phyloP scores from a whole-genome alignment of 1,140 invertebrate species.

The Platorchestia sp. region DNA sequence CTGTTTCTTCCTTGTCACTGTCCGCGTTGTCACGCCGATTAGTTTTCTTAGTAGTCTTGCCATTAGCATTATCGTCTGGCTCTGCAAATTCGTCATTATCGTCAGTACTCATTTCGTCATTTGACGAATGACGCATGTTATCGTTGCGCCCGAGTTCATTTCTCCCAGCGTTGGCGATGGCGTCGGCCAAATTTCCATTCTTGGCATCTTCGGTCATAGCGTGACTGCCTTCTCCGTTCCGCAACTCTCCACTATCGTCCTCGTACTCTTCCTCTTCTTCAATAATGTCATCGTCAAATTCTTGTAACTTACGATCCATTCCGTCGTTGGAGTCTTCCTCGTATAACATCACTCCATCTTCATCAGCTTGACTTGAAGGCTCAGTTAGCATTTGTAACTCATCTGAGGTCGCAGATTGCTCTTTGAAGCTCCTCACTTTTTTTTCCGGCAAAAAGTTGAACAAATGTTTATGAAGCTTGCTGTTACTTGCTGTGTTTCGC shows the following conservation, averaged over 20 bases:
- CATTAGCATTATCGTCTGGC: constrained; percentile 2
- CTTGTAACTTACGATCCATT: constrained; percentile 49
- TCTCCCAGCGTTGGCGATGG: constrained; percentile 63
- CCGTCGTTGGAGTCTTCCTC: constrained; percentile 61
- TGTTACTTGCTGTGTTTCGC: not conserved
- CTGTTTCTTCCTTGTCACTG: constrained; percentile 66
- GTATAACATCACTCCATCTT: constrained; percentile 65
- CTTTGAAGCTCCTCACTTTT: constrained; percentile 4
- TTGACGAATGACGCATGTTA: not conserved
- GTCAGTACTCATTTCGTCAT: constrained; percentile 34
- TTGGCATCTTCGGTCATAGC: constrained; percentile 72
- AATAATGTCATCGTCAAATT: constrained; percentile 64
- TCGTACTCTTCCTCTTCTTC: constrained; percentile 68
- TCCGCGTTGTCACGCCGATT: not conserved
- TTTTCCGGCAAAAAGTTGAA: constrained; percentile 27
- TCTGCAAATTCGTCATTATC: constrained; percentile 23
- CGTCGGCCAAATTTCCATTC: constrained; percentile 68
- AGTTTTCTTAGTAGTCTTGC: not conserved
- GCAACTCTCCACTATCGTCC: constrained; percentile 71
- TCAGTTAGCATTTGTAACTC: constrained; percentile 27
- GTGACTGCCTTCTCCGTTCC: constrained; percentile 70
- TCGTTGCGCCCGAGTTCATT: not conserved
- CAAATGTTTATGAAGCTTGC: constrained; percentile 34
- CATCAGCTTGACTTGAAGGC: constrained; percentile 56
- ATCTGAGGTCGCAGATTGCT: not conserved